Conservation (phyloP, 2,113 vertebrate genomes). For the Phylloscopus whistleri region DNA sequence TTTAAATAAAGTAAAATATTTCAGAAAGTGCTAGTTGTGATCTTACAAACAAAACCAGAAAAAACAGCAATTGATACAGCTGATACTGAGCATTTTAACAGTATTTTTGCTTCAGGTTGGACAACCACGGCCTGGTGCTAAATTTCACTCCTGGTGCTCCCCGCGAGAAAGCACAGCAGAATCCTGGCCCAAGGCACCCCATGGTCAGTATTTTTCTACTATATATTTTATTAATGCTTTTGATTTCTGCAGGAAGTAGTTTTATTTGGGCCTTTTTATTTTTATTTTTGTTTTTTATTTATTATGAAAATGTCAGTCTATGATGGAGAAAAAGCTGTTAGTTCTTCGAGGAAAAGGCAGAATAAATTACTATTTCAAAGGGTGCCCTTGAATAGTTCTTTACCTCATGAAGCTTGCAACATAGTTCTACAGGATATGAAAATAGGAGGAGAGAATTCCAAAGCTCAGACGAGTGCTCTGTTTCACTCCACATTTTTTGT, state of each 20-base stretch:
- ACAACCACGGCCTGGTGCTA: slow-evolving; percentile 51
- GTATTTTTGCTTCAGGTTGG: slow-evolving; percentile 63
- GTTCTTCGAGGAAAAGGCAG: background rate
- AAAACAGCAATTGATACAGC: background rate
- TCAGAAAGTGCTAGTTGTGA: background rate
- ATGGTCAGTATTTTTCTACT: slow-evolving; percentile 52
- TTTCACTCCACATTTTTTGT: background rate
- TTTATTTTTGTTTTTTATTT: background rate
- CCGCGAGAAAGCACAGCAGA: slow-evolving; percentile 44
- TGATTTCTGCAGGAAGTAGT: background rate
- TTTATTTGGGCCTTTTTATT: background rate
- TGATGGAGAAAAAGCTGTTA: background rate
- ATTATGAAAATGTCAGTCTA: background rate
- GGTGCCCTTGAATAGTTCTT: background rate
- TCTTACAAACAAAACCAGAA: background rate
- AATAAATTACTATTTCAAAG: background rate
- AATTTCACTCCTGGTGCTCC: slow-evolving; percentile 26
- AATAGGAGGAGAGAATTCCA: background rate
- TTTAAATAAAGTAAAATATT: background rate
- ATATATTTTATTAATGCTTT: background rate
- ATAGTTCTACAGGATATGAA: background rate
- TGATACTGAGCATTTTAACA: background rate
- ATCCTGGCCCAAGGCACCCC: slow-evolving; percentile 32
- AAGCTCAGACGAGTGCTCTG: accelerated
- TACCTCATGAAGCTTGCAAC: background rate